A percentile compares a stretch with the other conserved stretches of the same genome.
Conservation (phyloP, 1,140 invertebrate species). For the Argopecten irradians region DNA sequence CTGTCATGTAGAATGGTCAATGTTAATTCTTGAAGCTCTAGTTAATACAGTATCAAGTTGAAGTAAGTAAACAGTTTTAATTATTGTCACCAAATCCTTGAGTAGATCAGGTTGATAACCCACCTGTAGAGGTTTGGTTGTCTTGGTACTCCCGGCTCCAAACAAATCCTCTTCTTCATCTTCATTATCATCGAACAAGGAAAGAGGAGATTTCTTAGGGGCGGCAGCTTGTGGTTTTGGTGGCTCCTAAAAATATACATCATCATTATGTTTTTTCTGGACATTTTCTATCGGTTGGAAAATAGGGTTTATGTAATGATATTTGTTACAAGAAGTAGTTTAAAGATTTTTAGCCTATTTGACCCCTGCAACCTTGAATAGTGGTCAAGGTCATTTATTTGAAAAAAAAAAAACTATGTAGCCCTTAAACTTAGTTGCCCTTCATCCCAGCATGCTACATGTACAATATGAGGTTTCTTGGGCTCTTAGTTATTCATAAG, state of each 20-base stretch:
- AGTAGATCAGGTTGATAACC: slow-evolving; percentile 29
- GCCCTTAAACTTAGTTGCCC: slow-evolving; percentile 30
- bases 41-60: background rate
- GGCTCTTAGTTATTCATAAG: no score
- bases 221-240: slow-evolving; percentile 41
- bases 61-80: background rate
- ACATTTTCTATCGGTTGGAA: no score
- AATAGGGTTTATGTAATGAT: no score
- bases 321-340: no score
- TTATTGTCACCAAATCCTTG: background rate
- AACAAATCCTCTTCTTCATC: slow-evolving; percentile 58
- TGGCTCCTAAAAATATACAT: slow-evolving; percentile 24
- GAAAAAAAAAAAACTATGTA: no score
- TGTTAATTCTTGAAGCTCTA: background rate
- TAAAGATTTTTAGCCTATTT: no score
- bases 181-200: slow-evolving; percentile 61
- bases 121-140: slow-evolving; percentile 3
- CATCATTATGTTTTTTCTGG: no score
- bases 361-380: no score
- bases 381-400: no score
- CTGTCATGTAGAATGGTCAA: background rate
- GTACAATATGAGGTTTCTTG: no score
- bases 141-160: background rate
- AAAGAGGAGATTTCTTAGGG: slow-evolving; percentile 53
- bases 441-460: no score